Evolutionary conservation across 2,113 vertebrate species (phyloP), one percentile per base, ranked within the genome.

Genomic region (Pygathrix nemaeus): DNA sequence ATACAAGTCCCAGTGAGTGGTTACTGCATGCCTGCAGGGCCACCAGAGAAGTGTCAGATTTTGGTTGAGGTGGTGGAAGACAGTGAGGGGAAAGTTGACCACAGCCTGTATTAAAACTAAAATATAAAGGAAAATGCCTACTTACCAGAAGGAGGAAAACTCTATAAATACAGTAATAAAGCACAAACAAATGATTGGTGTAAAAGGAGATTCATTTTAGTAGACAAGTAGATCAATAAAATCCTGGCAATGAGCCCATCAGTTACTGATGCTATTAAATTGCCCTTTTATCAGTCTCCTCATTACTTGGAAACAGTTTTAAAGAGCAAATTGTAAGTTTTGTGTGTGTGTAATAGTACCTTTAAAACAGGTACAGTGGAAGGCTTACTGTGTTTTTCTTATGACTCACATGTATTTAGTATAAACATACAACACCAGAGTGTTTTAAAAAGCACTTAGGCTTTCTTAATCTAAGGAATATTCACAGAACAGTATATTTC

Each of bases 241-340:
- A 64, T 88, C 78, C n/a, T 57, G 38, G 43, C 68, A 72, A 48
- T 82, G 75, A 80, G 64, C 35, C 73, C 48, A 76, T 68, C 35
- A 70, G 48, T 96, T 95, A 64, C 43, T 75, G 17, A 68, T 85
- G 43, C 73, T 92, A 75, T 89, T 94, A 96, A 86, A 75, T 90
- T 96, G 40, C 23, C 40, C 35, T 90, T 93, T 86, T 85, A 50
- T 57, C n/a, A 84, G 32, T 55, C 38, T 94, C 6, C 8, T 97
- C 52, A 78, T 94, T 91, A 91, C 68, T 83, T 91, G 70, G 40
- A 64, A 88, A 76, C 14, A 61, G 61, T 59, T 80, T 87, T n/a
- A 23, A 90, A 76, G 59, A 43, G 18, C 14, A 59, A 76, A 90
- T 40, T 92, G 7, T 88, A 70, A 52, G 14, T 40, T 73, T 14